A percentile compares a stretch with the other conserved stretches of the same genome.
These are phyloP conservation scores for Allophyes oxyacanthae DNA, from an alignment of 2,888 invertebrate genomes.

Conservation along the genomic window DNA sequence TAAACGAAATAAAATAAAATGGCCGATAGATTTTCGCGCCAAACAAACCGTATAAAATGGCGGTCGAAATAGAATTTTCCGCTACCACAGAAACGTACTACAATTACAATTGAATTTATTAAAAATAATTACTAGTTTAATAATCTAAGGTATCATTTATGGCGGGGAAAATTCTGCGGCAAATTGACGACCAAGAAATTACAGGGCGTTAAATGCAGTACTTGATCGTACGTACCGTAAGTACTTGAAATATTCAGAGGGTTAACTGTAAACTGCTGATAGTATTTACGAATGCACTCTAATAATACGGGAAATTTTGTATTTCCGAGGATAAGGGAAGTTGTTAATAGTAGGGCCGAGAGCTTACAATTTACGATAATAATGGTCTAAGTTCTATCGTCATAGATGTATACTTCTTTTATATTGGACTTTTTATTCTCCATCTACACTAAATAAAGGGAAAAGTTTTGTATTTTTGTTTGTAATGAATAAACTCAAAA, in stretches of 20 bases:
- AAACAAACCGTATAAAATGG: slow-evolving; percentile 39
- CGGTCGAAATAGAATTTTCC: slow-evolving; percentile 44
- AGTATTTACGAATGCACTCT: slow-evolving; percentile 18
- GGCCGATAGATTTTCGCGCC: slow-evolving; percentile 35
- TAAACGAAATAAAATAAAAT: slow-evolving; percentile 17
- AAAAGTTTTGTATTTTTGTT: no score
- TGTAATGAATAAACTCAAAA: no score
- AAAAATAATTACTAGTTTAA: slow-evolving; percentile 53
- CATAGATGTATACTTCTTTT: no score
- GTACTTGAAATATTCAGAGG: slow-evolving; percentile 47
- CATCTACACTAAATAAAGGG: no score
- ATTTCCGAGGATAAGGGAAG: neutral
- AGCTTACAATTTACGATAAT: slow-evolving; percentile 19
- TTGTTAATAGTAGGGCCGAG: slow-evolving; percentile 3
- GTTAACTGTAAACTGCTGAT: slow-evolving; percentile 26
- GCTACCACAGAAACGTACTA: slow-evolving; percentile 35
- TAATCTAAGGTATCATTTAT: slow-evolving; percentile 41
- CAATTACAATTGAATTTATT: slow-evolving; percentile 54
- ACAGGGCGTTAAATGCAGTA: slow-evolving; percentile 38
- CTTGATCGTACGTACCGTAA: slow-evolving; percentile 41
- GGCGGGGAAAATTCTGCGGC: slow-evolving; percentile 31
- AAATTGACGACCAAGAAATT: slow-evolving; percentile 54
- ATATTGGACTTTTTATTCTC: no score
- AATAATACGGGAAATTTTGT: slow-evolving; percentile 18
- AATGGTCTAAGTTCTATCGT: slow-evolving; percentile 8